Evolutionary conservation across 2,797 vertebrate genomes (phyloP), one percentile per base, ranked within the genome.

Genomic region (Malacoctenus gilli): DNA sequence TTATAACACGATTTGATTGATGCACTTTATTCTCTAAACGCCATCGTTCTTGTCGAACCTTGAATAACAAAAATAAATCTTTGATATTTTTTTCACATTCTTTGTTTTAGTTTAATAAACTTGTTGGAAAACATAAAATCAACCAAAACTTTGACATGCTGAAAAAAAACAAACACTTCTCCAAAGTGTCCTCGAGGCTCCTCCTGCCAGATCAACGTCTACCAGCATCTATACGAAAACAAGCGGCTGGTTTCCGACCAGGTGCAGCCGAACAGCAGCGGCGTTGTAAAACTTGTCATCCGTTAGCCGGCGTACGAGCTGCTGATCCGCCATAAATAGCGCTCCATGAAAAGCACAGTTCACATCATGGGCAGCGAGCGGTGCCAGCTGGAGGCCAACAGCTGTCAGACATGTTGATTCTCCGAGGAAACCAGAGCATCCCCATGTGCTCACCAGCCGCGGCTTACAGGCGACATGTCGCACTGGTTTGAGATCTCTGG

Each of bases 351-450:
- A 54, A 20, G 18, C 6, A 1, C 22, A 23, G 15, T 59, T 64
- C 40, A 31, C 41, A 50, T 54, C 6, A 15, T 7, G 60, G 53
- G 9, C 47, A 47, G n/a, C 23, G 14, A 40, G n/a, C n/a, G 4
- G 20, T 13, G 15, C 56, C 59, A 71, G 49, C 59, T 68, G 59
- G 40, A 68, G 53, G 61, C 49, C 51, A 16, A 40, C 70, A 68
- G 56, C 46, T 56, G 59, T 58, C 43, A 4, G 53, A 74, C 28
- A 51, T 61, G 39, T 63, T 64, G 36, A 31, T 21, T 65, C 56
- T 56, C 35, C 8, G 44, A 35, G 25, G 13, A 64, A 64, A 50
- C 40, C 55, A 51, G 0, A 1, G 16, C 15, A 8, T 28, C 38
- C 37, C 52, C 20, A 49, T 42, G 46, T 56, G 40, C 61, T 73